Conservation (phyloP, 37 sponge, comb jelly and placozoan genomes). For the Diacarnus erythraeanus region DNA sequence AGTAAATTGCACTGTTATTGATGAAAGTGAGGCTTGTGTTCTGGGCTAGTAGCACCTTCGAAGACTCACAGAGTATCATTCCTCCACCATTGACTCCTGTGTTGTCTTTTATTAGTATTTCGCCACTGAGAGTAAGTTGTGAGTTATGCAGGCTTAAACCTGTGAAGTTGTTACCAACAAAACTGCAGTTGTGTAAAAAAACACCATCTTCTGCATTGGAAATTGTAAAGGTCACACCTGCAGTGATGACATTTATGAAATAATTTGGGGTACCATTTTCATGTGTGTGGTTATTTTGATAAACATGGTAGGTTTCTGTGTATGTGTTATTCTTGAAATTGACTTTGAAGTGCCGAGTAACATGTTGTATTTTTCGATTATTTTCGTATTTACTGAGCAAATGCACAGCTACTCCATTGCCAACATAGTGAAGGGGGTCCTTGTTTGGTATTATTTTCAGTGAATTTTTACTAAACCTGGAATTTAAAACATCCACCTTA, state of each 20-base stretch:
- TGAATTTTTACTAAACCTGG: too few species aligned
- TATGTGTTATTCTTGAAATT: neutral
- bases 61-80: neutral
- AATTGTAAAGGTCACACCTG: neutral
- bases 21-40: neutral
- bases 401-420: neutral
- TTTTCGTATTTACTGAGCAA: neutral
- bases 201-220: neutral
- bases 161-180: neutral
- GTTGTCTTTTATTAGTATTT: too few species aligned
- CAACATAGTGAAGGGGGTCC: neutral
- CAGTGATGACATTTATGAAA: neutral
- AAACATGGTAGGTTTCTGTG: neutral
- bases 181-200: too few species aligned
- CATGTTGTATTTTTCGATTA: neutral
- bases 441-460: neutral
- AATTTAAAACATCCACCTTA: neutral
- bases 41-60: neutral
- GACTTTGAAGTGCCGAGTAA: neutral
- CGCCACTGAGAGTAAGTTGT: neutral
- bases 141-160: neutral
- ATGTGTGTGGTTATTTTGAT: too few species aligned
- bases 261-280: neutral
- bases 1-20: neutral
- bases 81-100: neutral